Evolutionary conservation across 2,888 invertebrate genomes (phyloP), one percentile per base, ranked within the genome.

Genomic region (Mamestra brassicae): DNA sequence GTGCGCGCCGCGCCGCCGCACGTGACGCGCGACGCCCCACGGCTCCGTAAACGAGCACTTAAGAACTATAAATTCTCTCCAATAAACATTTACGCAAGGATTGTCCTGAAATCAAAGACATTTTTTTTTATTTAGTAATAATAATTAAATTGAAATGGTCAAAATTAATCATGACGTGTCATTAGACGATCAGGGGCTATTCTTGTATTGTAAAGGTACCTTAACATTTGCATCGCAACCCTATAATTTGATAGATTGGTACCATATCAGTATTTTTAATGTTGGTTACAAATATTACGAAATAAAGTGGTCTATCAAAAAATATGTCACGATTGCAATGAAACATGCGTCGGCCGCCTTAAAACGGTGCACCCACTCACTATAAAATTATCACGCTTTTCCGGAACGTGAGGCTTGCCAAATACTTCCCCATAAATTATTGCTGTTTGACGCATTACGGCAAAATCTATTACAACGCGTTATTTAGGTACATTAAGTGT

Each of bases 371-470:
- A 89, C 91, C 90, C 89, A 89, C 90, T 86, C 90, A 26, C 26
- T 26, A 26, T 26, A 90, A 90, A 90, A 93, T 95, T 94, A 94
- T 94, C 94, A 92, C 93, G 93, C 91, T 92, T 92, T 93, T 94
- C 94, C 93, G 92, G 90, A 85, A 86, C 86, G 86, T 90, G 89
- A 84, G 85, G 92, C 92, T 94, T 95, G 95, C 95, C 95, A 95
- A 95, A 94, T 94, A 94, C 94, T 90, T 91, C 90, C 86, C 89
- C 92, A 94, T 95, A 95, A 94, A 95, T 95, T 92, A 94, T 91
- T 90, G 91, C 93, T 92, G 92, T 94, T 94, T 95, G 94, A 95
- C 94, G 94, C 94, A 94, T 95, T 94, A 95, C 92, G 93, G 93
- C 92, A 91, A 93, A 95, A 94, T 94, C 94, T 94, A 94, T 95